Evolutionary conservation across 2,888 invertebrate species (phyloP).

Genomic region (Phyllotreta striolata): DNA sequence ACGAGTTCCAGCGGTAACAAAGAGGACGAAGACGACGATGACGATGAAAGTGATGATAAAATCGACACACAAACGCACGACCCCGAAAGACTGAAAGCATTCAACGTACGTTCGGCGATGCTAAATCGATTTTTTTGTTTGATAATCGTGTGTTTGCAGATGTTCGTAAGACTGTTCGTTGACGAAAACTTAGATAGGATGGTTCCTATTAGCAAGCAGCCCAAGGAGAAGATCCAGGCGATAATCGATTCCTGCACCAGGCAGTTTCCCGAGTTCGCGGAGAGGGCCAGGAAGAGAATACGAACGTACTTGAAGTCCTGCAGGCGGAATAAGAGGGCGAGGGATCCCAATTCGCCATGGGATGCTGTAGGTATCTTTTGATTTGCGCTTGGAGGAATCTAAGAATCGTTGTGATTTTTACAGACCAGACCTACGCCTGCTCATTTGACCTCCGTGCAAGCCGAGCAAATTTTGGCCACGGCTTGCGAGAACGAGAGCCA

Average conservation of each 20-base stretch:
- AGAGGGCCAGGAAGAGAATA: slow-evolving; percentile 92
- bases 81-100: slow-evolving; percentile 93
- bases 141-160: slow-evolving; percentile 65
- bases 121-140: slow-evolving; percentile 1
- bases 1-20: slow-evolving; percentile 89
- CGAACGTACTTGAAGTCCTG: slow-evolving; percentile 96
- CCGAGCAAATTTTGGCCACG: slow-evolving; percentile 93
- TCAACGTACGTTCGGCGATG: slow-evolving; percentile 76
- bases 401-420: slow-evolving; percentile 9
- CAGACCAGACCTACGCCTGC: slow-evolving; percentile 95
- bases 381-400: not conserved
- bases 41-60: slow-evolving; percentile 91
- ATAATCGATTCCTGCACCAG: slow-evolving; percentile 96
- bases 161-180: slow-evolving; percentile 96
- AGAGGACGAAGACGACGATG: slow-evolving; percentile 86
- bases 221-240: slow-evolving; percentile 97
- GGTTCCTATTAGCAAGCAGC: slow-evolving; percentile 97
- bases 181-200: slow-evolving; percentile 96
- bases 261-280: slow-evolving; percentile 96
- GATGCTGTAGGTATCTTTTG: slow-evolving; percentile 76
- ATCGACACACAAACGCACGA: slow-evolving; percentile 87
- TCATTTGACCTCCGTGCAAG: slow-evolving; percentile 95
- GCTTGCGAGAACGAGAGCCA: slow-evolving; percentile 98
- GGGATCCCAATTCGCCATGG: slow-evolving; percentile 83
- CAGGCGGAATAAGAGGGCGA: slow-evolving; percentile 89